These are phyloP conservation scores for Drosophila ercepeae DNA, from an alignment of 1,140 invertebrate genomes.

Conservation along the genomic window DNA sequence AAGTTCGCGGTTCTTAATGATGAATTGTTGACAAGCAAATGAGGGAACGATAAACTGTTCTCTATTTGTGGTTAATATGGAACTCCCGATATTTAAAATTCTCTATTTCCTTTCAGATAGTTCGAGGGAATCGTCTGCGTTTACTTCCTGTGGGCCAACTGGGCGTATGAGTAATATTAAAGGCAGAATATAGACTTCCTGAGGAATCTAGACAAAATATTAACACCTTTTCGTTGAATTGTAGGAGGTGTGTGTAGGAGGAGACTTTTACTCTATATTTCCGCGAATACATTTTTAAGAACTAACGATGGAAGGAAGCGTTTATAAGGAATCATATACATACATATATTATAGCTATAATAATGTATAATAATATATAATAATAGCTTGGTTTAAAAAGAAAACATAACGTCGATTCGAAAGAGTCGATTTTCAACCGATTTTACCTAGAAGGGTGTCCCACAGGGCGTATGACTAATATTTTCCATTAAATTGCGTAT, in stretches of 20 bases:
- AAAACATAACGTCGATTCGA: not conserved
- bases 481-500: slow-evolving; percentile 30
- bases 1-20: slow-evolving; percentile 23
- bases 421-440: not conserved
- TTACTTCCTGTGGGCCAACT: slow-evolving; percentile 27
- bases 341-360: too few relatives aligned
- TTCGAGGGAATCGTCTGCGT: slow-evolving; percentile 7
- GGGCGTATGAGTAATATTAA: slow-evolving; percentile 36
- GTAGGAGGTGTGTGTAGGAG: too few relatives aligned
- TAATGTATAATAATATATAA: not conserved
- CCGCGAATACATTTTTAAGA: too few relatives aligned
- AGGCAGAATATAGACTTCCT: not conserved
- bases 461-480: slow-evolving; percentile 2
- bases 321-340: too few relatives aligned
- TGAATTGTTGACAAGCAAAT: slow-evolving; percentile 19
- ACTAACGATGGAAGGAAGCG: too few relatives aligned
- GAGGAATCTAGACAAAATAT: not conserved
- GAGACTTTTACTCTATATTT: too few relatives aligned
- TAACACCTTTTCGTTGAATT: too few relatives aligned
- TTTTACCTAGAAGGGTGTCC: too few relatives aligned
- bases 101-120: not conserved
- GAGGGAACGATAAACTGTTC: slow-evolving; percentile 14
- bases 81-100: not conserved
- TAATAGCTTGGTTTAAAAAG: not conserved
- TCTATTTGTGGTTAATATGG: too few relatives aligned